Percentiles rank a stretch among this genome's conserved stretches.
These are phyloP conservation scores for Apamea sordens DNA, from an alignment of 2,888 invertebrate genomes.

Conservation along the genomic window DNA sequence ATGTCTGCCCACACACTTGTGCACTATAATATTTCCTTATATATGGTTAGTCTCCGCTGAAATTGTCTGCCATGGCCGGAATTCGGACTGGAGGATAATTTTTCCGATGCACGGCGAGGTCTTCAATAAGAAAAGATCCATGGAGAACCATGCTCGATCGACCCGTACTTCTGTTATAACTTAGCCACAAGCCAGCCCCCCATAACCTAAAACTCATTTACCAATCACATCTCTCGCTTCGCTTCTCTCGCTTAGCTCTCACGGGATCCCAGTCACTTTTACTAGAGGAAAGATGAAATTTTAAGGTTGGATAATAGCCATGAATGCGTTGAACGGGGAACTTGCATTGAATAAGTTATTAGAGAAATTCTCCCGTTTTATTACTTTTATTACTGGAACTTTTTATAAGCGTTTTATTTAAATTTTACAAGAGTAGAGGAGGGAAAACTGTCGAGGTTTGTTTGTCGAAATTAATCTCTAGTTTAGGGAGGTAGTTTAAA, in stretches of 20 bases:
- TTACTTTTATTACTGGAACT: conserved; percentile 60
- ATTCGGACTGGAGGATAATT: too few species aligned
- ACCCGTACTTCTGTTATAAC: too few species aligned
- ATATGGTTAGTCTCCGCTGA: too few species aligned
- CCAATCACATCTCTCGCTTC: not conserved
- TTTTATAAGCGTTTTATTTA: conserved; percentile 54
- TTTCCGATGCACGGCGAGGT: too few species aligned
- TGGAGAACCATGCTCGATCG: not conserved
- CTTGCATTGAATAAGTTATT: conserved; percentile 71
- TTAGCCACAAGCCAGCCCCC: too few species aligned
- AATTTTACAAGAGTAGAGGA: conserved; percentile 36
- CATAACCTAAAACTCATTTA: not conserved
- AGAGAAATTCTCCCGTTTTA: conserved; percentile 62
- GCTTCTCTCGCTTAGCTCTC: conserved; percentile 13
- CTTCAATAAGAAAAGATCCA: too few species aligned
- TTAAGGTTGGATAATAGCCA: conserved; percentile 67
- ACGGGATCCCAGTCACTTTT: conserved; percentile 3
- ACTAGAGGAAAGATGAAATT: conserved; percentile 63
- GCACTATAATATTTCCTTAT: too few species aligned
- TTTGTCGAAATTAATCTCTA: not conserved
- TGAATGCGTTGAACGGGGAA: conserved; percentile 64
- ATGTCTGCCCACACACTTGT: too few species aligned
- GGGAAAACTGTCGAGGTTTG: conserved; percentile 25
- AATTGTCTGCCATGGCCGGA: too few species aligned
- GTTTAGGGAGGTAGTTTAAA: not conserved